Evolutionary conservation across 2,797 vertebrate species (phyloP).

Genomic region (Lindbergichthys nudifrons): DNA sequence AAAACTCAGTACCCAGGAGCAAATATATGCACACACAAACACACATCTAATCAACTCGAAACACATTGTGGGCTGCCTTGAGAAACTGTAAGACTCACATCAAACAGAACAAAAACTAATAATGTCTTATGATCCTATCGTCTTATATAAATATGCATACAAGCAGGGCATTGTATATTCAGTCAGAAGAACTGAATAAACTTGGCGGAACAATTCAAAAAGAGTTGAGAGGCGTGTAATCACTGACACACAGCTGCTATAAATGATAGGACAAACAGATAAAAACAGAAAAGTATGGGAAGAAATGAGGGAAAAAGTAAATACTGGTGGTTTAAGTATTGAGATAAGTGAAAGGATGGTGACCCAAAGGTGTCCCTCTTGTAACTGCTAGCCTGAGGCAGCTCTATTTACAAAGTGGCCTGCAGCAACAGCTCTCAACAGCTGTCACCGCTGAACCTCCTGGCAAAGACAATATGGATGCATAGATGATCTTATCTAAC

Average conservation of each 20-base stretch:
- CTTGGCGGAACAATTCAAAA: constrained; percentile 13
- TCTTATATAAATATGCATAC: constrained; percentile 27
- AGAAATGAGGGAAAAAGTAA: constrained; percentile 33
- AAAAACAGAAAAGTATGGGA: not conserved
- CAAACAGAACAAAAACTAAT: not conserved
- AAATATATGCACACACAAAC: not conserved
- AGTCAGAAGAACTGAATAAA: constrained; percentile 23
- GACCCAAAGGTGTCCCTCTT: constrained; percentile 16
- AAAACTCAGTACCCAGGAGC: constrained; percentile 14
- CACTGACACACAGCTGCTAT: constrained; percentile 33
- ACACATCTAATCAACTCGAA: constrained; percentile 20
- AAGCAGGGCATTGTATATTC: constrained; percentile 6
- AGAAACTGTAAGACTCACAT: not conserved
- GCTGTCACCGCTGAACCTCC: constrained; percentile 58
- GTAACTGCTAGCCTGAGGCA: constrained; percentile 23
- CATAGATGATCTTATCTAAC: constrained; percentile 42
- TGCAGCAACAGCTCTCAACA: constrained; percentile 43
- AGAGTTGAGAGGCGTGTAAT: constrained; percentile 49
- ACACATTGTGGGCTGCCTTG: constrained; percentile 10
- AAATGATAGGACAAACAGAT: constrained; percentile 37
- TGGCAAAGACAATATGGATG: constrained; percentile 38
- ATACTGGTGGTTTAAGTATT: not conserved
- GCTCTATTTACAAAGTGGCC: constrained; percentile 28
- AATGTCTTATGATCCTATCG: constrained; percentile 17
- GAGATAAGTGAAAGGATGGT: constrained; percentile 15